phyloP scores from a whole-genome alignment of 1,140 invertebrate genomes.

The Zaprionus inermis region DNA sequence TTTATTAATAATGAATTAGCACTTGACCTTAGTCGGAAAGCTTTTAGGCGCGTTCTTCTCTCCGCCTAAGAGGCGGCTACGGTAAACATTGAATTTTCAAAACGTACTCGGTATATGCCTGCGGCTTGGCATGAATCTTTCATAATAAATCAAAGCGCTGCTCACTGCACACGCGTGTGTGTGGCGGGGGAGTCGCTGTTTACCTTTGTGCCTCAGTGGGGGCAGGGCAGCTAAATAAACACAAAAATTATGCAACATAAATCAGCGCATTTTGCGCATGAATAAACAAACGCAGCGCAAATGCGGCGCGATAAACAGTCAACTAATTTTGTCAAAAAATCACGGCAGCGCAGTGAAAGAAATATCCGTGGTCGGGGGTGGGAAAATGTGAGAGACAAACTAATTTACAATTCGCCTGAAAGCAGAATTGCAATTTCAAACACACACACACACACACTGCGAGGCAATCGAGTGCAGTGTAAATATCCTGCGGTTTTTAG shows the following conservation, averaged over 20 bases:
- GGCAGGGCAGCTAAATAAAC: conserved; percentile 49
- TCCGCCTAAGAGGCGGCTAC: neutral
- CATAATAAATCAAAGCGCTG: conserved; percentile 53
- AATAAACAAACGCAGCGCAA: conserved; percentile 39
- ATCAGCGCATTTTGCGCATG: conserved; percentile 68
- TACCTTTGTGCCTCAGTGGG: conserved; percentile 13
- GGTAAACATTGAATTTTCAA: conserved; percentile 22
- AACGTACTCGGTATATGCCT: neutral
- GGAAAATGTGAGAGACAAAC: conserved; percentile 44
- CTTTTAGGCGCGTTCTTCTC: no score
- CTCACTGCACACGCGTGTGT: neutral
- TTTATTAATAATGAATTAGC: conserved; percentile 8
- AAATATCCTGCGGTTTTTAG: conserved; percentile 80
- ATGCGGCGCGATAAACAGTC: conserved; percentile 57
- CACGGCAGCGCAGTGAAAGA: conserved; percentile 4
- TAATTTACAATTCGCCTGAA: conserved; percentile 63
- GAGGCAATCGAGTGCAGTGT: conserved; percentile 66
- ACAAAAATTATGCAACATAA: conserved; percentile 66
- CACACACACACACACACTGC: conserved; percentile 8
- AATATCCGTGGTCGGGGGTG: neutral
- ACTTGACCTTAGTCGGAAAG: conserved; percentile 9
- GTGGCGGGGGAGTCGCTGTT: conserved; percentile 18
- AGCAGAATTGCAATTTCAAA: conserved; percentile 35
- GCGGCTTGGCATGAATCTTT: conserved; percentile 26
- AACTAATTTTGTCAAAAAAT: conserved; percentile 56